Conservation (phyloP, 2,888 invertebrate species). For the Nemotelus nigrinus region DNA sequence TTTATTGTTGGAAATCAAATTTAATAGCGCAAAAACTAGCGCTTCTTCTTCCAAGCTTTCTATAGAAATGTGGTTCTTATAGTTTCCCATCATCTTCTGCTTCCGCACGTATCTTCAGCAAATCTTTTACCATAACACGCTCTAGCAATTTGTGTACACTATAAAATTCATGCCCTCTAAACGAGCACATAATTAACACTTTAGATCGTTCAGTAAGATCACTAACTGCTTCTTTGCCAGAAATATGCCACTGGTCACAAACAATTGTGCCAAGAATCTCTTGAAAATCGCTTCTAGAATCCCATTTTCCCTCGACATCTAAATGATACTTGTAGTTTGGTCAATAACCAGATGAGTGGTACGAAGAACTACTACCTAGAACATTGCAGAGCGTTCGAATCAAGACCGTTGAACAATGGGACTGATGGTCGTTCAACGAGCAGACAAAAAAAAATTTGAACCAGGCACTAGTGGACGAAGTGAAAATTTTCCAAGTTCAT, state of each 20-base stretch:
- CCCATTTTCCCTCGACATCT: neutral
- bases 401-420: slow-evolving; percentile 23
- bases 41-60: no score
- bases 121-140: no score
- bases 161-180: no score
- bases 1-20: no score
- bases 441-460: no score
- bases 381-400: slow-evolving; percentile 2
- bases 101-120: no score
- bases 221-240: neutral
- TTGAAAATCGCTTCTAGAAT: neutral
- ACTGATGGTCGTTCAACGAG: neutral
- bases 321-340: neutral
- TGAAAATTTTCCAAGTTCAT: slow-evolving; percentile 31
- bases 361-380: neutral
- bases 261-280: slow-evolving; percentile 19
- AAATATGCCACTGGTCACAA: slow-evolving; percentile 26
- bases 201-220: slow-evolving; percentile 14
- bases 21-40: no score
- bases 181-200: slow-evolving; percentile 15
- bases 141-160: no score
- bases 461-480: neutral
- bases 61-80: no score
- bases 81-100: no score
- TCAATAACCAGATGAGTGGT: slow-evolving; percentile 2